phyloP scores from a whole-genome alignment of 2,888 invertebrate genomes.

The Drosophila birchii region DNA sequence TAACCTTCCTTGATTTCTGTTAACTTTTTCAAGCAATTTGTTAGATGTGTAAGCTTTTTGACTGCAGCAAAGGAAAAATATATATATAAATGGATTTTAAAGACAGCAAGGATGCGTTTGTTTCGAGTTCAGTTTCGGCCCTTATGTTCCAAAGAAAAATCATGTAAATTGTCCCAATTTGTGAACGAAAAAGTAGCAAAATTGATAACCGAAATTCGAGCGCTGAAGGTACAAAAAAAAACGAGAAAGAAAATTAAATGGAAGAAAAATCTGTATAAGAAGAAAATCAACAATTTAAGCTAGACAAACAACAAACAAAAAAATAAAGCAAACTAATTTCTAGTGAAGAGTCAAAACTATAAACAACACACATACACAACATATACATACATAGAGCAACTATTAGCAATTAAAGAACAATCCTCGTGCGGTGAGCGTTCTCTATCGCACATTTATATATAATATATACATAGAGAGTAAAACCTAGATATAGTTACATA shows the following conservation, averaged over 20 bases:
- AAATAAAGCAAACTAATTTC: slow-evolving; percentile 46
- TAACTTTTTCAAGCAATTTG: slow-evolving; percentile 56
- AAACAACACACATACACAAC: slow-evolving; percentile 21
- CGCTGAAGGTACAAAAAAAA: slow-evolving; percentile 85
- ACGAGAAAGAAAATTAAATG: slow-evolving; percentile 39
- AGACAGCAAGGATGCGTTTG: slow-evolving; percentile 45
- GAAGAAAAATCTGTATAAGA: slow-evolving; percentile 52
- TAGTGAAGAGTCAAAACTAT: slow-evolving; percentile 50
- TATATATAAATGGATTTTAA: slow-evolving; percentile 7
- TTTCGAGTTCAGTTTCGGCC: slow-evolving; percentile 47
- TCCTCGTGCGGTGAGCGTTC: slow-evolving; percentile 47
- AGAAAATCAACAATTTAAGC: slow-evolving; percentile 39
- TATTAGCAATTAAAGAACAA: slow-evolving; percentile 52
- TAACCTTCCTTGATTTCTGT: slow-evolving; percentile 43
- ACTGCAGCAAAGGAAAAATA: slow-evolving; percentile 53
- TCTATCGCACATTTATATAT: slow-evolving; percentile 24
- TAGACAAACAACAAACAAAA: slow-evolving; percentile 33
- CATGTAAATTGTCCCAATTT: slow-evolving; percentile 55
- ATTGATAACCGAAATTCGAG: slow-evolving; percentile 79
- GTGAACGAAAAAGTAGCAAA: slow-evolving; percentile 63
- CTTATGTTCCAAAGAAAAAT: slow-evolving; percentile 41
- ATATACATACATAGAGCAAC: slow-evolving; percentile 39
- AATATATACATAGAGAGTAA: slow-evolving; percentile 9
- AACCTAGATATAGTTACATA: slow-evolving; percentile 22
- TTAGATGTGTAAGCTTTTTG: slow-evolving; percentile 75